Conservation (phyloP, 2,113 vertebrate genomes). For the Cervus canadensis region DNA sequence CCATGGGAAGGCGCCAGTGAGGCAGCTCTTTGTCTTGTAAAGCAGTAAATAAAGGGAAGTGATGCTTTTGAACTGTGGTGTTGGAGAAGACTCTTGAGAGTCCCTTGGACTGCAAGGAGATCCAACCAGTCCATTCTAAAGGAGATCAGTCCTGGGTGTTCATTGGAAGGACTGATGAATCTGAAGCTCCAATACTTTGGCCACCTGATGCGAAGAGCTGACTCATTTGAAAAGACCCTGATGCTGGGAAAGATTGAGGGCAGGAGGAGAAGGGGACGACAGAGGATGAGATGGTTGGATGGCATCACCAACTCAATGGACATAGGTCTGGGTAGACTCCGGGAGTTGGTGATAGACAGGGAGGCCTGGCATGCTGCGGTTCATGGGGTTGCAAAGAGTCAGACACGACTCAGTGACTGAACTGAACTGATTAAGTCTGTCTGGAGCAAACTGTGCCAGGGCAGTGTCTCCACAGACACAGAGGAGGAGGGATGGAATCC, state of each 20-base stretch:
- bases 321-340: background rate
- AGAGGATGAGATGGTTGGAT: background rate
- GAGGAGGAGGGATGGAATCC: no score
- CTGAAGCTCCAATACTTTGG: background rate
- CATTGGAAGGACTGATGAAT: background rate
- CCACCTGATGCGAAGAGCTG: background rate
- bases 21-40: background rate
- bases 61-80: background rate
- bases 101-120: background rate
- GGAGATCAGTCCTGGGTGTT: background rate
- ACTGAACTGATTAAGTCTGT: background rate
- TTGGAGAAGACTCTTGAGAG: background rate
- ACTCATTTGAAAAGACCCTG: background rate
- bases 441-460: background rate
- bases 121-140: background rate
- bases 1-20: rapidly evolving
- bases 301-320: background rate
- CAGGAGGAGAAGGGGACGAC: background rate
- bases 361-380: background rate
- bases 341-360: background rate
- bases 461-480: background rate
- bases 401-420: background rate
- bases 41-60: background rate
- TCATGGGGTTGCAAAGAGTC: background rate
- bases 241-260: background rate